phyloP scores from a whole-genome alignment of 2,888 invertebrate species.

The Diabrotica balteata region DNA sequence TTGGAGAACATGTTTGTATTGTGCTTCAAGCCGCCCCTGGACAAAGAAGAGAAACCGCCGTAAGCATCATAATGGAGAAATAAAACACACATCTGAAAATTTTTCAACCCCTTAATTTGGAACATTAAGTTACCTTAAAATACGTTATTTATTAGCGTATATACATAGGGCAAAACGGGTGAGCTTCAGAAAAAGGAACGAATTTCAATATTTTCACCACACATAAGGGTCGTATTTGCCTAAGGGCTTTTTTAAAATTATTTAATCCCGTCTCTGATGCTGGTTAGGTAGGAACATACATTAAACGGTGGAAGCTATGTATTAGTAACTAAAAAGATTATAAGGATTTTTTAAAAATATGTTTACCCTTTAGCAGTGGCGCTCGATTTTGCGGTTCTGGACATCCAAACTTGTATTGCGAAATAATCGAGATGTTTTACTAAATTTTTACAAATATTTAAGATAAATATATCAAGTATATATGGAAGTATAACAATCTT shows the following conservation, averaged over 20 bases:
- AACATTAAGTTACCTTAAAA: conserved; percentile 58
- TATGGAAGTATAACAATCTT: no score
- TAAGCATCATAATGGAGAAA: conserved; percentile 40
- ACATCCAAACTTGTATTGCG: no score
- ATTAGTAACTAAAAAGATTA: conserved; percentile 58
- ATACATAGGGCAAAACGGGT: conserved; percentile 28
- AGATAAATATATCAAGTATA: no score
- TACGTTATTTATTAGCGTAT: conserved; percentile 55
- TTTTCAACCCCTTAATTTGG: conserved; percentile 56
- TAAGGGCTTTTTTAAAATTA: conserved; percentile 51
- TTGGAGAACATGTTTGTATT: no score
- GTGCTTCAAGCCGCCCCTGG: conserved; percentile 9
- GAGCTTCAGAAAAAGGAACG: conserved; percentile 52
- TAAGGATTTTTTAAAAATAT: conserved; percentile 53
- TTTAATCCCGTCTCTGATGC: conserved; percentile 49
- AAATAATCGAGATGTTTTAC: no score
- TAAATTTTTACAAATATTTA: no score
- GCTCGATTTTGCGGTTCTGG: background rate
- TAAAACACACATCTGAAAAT: conserved; percentile 52
- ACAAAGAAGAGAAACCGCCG: conserved; percentile 22
- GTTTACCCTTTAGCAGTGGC: conserved; percentile 28
- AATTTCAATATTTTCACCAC: conserved; percentile 45
- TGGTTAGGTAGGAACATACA: conserved; percentile 53
- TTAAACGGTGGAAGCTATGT: conserved; percentile 51
- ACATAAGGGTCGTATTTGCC: conserved; percentile 50